Conservation (phyloP, 2,113 vertebrate genomes). For the Gadus macrocephalus region DNA sequence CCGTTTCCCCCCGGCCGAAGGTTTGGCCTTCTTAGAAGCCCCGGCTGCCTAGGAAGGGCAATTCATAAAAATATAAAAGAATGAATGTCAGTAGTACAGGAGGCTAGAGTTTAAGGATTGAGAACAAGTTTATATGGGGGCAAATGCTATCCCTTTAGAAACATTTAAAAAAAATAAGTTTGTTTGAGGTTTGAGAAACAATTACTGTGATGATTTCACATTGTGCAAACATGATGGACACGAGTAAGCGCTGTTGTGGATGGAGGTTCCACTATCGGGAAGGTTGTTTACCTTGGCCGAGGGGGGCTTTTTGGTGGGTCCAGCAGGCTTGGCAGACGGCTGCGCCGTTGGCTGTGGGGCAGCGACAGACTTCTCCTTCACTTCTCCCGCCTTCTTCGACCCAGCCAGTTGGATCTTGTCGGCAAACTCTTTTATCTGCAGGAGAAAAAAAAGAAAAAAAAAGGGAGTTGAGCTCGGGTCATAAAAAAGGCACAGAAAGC, state of each 20-base stretch:
- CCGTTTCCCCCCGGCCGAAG: slow-evolving; percentile 33
- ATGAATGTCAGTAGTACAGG: too few relatives aligned
- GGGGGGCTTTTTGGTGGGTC: slow-evolving; percentile 73
- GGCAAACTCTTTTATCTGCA: slow-evolving; percentile 86
- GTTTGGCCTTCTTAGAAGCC: slow-evolving; percentile 77
- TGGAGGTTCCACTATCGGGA: too few relatives aligned
- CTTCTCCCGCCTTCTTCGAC: slow-evolving; percentile 69
- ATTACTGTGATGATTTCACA: too few relatives aligned
- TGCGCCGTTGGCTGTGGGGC: slow-evolving; percentile 64
- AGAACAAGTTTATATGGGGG: too few relatives aligned
- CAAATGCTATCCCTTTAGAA: too few relatives aligned
- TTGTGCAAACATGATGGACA: too few relatives aligned
- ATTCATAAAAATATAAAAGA: too few relatives aligned
- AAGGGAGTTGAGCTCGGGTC: background rate
- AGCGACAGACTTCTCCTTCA: slow-evolving; percentile 73
- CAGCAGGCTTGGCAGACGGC: slow-evolving; percentile 64
- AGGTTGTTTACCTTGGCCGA: background rate
- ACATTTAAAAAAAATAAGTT: too few relatives aligned
- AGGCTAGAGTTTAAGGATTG: too few relatives aligned
- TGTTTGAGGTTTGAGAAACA: too few relatives aligned
- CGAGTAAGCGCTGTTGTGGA: too few relatives aligned
- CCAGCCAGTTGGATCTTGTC: slow-evolving; percentile 82
- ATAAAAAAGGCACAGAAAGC: too few relatives aligned
- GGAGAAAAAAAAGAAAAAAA: background rate
- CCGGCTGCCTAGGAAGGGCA: background rate